Percentiles rank a stretch among this genome's conserved stretches.
Conservation (phyloP, 2,113 vertebrate genomes). For the Echinops telfairi region DNA sequence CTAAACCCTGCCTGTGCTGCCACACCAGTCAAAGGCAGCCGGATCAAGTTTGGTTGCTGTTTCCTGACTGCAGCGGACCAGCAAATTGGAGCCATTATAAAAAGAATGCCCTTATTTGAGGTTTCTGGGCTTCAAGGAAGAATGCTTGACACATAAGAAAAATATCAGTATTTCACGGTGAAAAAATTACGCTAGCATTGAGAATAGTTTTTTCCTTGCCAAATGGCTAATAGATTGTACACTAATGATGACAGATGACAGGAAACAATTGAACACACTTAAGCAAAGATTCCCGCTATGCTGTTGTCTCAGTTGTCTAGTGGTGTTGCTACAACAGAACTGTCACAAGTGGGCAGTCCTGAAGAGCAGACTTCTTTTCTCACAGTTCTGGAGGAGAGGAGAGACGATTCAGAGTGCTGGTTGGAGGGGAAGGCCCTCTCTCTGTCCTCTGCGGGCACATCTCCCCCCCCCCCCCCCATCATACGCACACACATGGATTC, state of each 20-base stretch:
- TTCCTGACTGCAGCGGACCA: slow-evolving; percentile 31
- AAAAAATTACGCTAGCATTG: neutral
- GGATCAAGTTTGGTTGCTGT: slow-evolving; percentile 54
- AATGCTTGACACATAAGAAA: slow-evolving; percentile 48
- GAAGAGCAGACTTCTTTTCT: neutral
- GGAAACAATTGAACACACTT: slow-evolving; percentile 4
- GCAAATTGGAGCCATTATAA: slow-evolving; percentile 70
- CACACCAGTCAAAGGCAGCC: slow-evolving; percentile 20
- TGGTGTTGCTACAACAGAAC: neutral
- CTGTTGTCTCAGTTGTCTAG: neutral
- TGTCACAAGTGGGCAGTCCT: neutral
- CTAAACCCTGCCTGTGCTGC: slow-evolving; percentile 44
- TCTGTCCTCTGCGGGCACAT: neutral
- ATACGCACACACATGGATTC: neutral
- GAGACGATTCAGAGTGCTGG: neutral
- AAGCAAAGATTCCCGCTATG: neutral
- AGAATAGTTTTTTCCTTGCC: neutral
- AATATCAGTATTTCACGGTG: slow-evolving; percentile 29
- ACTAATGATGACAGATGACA: neutral
- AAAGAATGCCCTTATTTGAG: slow-evolving; percentile 47
- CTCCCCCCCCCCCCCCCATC: no score
- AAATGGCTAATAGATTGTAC: neutral
- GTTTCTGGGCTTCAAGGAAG: slow-evolving; percentile 52
- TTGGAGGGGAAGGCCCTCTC: no score
- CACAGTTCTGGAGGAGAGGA: neutral